Evolutionary conservation across 2,888 invertebrate genomes (phyloP).

Genomic region (Pomacea canaliculata): DNA sequence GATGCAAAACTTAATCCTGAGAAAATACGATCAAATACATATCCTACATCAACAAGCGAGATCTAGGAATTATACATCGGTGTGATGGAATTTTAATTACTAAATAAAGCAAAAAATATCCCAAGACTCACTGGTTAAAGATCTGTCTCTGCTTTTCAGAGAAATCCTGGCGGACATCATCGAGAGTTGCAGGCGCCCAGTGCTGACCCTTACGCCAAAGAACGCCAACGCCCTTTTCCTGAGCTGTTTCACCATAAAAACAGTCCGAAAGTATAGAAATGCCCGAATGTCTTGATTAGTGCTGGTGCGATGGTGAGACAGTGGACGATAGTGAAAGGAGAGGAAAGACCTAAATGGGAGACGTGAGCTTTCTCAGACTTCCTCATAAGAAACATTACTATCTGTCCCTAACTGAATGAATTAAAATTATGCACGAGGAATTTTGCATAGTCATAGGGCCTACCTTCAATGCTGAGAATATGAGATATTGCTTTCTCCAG

Average conservation of each 20-base stretch:
- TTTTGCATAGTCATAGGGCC: not conserved
- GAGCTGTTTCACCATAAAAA: slow-evolving; percentile 36
- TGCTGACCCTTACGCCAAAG: slow-evolving; percentile 43
- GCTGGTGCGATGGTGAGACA: too few species aligned
- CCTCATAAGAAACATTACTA: too few species aligned
- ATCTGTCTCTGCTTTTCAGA: slow-evolving; percentile 41
- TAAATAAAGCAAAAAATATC: not conserved
- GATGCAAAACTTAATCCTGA: too few species aligned
- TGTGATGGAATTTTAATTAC: too few species aligned
- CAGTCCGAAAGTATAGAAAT: not conserved
- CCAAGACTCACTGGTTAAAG: slow-evolving; percentile 40
- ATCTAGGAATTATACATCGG: too few species aligned
- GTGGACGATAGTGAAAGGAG: too few species aligned
- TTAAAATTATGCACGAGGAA: too few species aligned
- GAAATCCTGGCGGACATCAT: slow-evolving; percentile 48
- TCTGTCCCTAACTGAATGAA: too few species aligned
- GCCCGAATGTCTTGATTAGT: not conserved
- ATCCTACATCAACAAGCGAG: too few species aligned
- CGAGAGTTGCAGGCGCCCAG: slow-evolving; percentile 40
- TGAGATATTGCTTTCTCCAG: slow-evolving; percentile 49
- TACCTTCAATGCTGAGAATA: slow-evolving; percentile 48
- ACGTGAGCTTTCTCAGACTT: too few species aligned
- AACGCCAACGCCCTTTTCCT: slow-evolving; percentile 41
- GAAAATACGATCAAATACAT: too few species aligned
- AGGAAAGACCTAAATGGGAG: too few species aligned